These are phyloP conservation scores for Alloscopus bannaensis DNA, from an alignment of 2,888 invertebrate species.

Conservation along the genomic window DNA sequence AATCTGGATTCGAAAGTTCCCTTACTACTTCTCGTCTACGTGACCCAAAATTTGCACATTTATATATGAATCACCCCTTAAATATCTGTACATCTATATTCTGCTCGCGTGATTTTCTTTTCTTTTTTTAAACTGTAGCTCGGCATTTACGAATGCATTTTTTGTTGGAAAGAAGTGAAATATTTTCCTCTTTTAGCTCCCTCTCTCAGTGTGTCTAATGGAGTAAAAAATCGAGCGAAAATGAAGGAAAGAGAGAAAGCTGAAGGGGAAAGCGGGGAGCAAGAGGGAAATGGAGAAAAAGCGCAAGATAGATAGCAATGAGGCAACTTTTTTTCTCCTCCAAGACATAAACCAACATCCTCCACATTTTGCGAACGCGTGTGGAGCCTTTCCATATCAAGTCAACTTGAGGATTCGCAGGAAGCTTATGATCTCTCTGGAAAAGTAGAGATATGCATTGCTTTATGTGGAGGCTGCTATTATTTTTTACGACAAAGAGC, in stretches of 20 bases:
- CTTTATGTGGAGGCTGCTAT: conserved; percentile 33
- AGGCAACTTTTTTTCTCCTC: conserved; percentile 7
- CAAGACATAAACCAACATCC: neutral
- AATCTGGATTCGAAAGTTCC: no score
- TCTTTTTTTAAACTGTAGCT: conserved; percentile 13
- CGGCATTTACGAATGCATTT: conserved; percentile 20
- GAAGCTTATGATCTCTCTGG: conserved; percentile 10
- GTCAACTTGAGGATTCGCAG: neutral
- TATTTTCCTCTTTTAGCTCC: conserved; percentile 39
- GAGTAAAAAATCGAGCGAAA: conserved; percentile 47
- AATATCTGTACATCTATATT: neutral
- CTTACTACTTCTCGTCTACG: no score
- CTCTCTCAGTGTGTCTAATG: conserved; percentile 42
- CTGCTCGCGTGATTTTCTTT: neutral
- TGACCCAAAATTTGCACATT: no score
- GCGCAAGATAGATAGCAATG: conserved; percentile 6
- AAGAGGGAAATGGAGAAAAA: neutral
- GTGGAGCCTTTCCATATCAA: no score
- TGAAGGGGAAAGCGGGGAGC: neutral
- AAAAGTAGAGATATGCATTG: conserved; percentile 3
- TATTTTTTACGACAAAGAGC: conserved; percentile 50
- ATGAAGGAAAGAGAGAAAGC: neutral
- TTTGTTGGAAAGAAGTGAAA: conserved; percentile 37
- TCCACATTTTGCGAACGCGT: no score
- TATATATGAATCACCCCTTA: neutral